phyloP scores from a whole-genome alignment of 2,797 vertebrate genomes.

The Antrozous pallidus region DNA sequence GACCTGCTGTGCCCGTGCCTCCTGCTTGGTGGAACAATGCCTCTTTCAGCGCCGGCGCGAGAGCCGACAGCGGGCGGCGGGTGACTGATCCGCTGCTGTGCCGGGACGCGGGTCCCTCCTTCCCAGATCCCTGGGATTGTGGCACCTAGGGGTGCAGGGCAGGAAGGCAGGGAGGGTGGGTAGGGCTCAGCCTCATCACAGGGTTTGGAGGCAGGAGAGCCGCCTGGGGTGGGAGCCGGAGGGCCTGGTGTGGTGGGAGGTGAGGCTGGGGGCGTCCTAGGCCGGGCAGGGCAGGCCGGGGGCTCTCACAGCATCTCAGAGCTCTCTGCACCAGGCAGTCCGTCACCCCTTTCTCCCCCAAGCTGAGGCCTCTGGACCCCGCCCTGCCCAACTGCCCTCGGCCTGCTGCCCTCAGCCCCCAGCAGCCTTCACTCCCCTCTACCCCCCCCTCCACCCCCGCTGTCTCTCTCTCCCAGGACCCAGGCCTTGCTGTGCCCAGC shows the following conservation, averaged over 20 bases:
- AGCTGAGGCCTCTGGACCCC: neutral
- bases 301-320: neutral
- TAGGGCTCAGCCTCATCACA: neutral
- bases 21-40: neutral
- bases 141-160: neutral
- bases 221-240: neutral
- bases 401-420: neutral
- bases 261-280: accelerated
- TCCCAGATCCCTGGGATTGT: neutral
- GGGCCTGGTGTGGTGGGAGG: neutral
- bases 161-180: neutral
- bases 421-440: neutral
- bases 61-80: neutral
- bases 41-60: neutral
- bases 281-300: neutral
- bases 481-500: neutral
- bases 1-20: neutral
- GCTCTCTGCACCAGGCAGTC: neutral
- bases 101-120: neutral
- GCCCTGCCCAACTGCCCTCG: neutral
- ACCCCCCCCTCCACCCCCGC: neutral
- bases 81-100: neutral
- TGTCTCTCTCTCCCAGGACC: neutral
- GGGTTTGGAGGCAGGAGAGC: neutral
- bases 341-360: neutral